These are phyloP conservation scores for Nyctereutes procyonoides DNA, from an alignment of 2,113 vertebrate genomes.

Conservation along the genomic window DNA sequence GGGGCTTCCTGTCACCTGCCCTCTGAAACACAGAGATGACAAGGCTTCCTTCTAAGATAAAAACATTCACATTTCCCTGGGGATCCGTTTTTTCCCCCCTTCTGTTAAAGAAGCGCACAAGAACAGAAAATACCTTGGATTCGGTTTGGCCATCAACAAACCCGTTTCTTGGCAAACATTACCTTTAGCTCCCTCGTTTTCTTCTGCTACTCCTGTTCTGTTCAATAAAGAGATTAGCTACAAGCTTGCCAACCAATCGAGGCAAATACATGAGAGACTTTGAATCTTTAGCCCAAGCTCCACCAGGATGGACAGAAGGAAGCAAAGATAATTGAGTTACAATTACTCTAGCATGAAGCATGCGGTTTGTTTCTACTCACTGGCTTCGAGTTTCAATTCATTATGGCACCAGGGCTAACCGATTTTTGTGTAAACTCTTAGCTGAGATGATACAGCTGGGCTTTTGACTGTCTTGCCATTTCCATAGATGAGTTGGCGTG, in stretches of 20 bases:
- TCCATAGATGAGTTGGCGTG: background rate
- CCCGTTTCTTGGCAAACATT: slow-evolving; percentile 46
- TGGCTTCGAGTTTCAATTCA: slow-evolving; percentile 54
- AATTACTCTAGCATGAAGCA: slow-evolving; percentile 27
- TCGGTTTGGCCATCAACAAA: slow-evolving; percentile 1
- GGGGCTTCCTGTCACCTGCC: background rate
- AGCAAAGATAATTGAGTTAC: slow-evolving; percentile 53
- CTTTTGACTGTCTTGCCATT: slow-evolving; percentile 29
- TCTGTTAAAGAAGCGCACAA: background rate
- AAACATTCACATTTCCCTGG: background rate
- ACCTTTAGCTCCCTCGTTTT: background rate
- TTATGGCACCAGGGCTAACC: background rate
- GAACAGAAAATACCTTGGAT: background rate
- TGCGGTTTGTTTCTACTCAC: background rate
- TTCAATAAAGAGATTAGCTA: slow-evolving; percentile 47
- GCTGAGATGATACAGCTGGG: slow-evolving; percentile 24
- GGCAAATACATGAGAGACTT: slow-evolving; percentile 25
- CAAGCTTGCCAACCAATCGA: background rate
- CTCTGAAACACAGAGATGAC: slow-evolving; percentile 13
- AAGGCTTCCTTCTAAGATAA: slow-evolving; percentile 12
- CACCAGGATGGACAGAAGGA: slow-evolving; percentile 4
- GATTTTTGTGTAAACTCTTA: slow-evolving; percentile 50
- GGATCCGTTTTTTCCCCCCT: background rate
- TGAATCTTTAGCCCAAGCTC: background rate
- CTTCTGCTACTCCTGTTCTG: slow-evolving; percentile 31